Conservation (phyloP, 1,140 invertebrate species). For the Drosophila sp. region DNA sequence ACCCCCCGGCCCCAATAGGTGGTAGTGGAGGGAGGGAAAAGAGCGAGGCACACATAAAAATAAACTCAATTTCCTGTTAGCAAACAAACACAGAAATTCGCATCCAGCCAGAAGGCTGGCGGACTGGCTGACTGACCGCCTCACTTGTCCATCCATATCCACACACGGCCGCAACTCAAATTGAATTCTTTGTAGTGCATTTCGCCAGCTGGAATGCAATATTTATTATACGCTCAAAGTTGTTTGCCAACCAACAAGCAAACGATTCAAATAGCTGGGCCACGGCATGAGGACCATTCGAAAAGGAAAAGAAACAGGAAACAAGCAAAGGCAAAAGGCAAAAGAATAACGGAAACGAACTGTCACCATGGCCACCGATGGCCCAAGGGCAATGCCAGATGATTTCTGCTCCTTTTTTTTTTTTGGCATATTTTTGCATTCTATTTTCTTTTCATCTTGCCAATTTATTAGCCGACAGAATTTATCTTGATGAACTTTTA, state of each 20-base stretch:
- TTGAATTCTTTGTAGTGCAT: slow-evolving; percentile 26
- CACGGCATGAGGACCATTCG: not conserved
- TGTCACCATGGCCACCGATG: slow-evolving; percentile 1
- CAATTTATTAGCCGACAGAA: not conserved
- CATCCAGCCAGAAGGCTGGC: not conserved
- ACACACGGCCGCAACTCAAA: slow-evolving; percentile 10
- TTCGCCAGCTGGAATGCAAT: slow-evolving; percentile 7
- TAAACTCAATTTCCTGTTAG: slow-evolving; percentile 21
- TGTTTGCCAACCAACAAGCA: slow-evolving; percentile 8
- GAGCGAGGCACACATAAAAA: not conserved
- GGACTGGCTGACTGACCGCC: not conserved
- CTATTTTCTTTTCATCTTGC: not conserved
- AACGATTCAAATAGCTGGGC: not conserved
- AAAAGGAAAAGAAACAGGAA: not conserved
- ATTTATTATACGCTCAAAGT: slow-evolving; percentile 14
- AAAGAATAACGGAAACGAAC: not conserved
- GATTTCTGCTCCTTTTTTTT: not conserved
- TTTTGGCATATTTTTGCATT: not conserved
- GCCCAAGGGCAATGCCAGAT: not conserved
- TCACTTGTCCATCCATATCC: not conserved
- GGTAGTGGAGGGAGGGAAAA: not conserved
- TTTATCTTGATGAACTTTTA: not conserved
- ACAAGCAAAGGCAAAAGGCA: not conserved
- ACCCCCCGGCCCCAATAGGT: not conserved
- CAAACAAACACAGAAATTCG: slow-evolving; percentile 10